Evolutionary conservation across 1,140 invertebrate species (phyloP), one percentile per base, ranked within the genome.

Genomic region (Grapholita molesta): DNA sequence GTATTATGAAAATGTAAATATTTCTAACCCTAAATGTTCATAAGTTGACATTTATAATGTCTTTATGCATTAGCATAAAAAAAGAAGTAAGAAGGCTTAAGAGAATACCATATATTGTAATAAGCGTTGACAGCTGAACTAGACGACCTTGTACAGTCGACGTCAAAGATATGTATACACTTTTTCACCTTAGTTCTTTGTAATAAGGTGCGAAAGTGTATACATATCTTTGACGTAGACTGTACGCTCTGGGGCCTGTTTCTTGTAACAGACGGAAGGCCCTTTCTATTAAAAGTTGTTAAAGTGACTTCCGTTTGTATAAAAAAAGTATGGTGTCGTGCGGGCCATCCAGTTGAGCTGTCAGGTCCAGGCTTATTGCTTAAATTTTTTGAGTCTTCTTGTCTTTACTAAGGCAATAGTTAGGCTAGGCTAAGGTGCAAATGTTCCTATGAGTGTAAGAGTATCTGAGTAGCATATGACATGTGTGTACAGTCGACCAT

Each of bases 391-490:
- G 35, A 12, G 6, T 35, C 9, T 38, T 38, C 35, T 38, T 38
- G 15, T 15, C 35, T 38, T 5, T 38, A 38, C n/a, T 38, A 38
- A 38, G 35, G 35, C 35, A 38, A 38, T 67, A 73, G 52, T 57
- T 69, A 66, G 64, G n/a, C 21, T 87, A 86, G 82, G 72, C 48
- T 90, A 90, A 90, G 88, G 86, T 89, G 88, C 82, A 88, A 89
- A 90, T 89, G 88, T 90, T 90, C 88, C 88, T 90, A 90, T 88
- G 85, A 83, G 87, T 87, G 82, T 85, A 71, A 80, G 80, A 78
- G 73, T 79, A 76, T 81, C 53, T 67, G 71, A 64, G 72, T 76
- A 71, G 61, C 70, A 65, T 71, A 71, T 67, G 72, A 66, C 64
- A 72, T 69, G 71, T 67, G 75, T 81, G 79, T 83, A 86, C 81